These are phyloP conservation scores for Sternarchorhynchus goeldii DNA, from an alignment of 2,797 vertebrate genomes.

Conservation along the genomic window DNA sequence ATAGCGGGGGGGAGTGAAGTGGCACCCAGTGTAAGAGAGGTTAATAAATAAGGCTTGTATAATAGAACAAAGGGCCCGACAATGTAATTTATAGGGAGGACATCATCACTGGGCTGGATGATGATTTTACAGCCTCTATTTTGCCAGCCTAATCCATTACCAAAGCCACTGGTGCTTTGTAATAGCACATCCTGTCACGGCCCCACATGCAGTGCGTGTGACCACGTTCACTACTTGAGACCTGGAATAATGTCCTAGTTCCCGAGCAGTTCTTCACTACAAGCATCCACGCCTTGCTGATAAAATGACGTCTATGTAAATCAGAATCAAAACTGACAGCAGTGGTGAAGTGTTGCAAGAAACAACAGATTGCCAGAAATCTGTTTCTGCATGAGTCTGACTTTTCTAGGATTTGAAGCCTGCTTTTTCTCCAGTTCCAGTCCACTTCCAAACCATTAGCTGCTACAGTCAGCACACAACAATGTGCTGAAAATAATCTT, in stretches of 20 bases:
- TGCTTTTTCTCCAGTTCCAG: neutral
- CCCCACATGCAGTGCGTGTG: neutral
- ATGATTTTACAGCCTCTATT: conserved; percentile 45
- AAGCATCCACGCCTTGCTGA: neutral
- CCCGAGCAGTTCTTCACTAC: conserved; percentile 1
- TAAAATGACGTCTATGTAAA: neutral
- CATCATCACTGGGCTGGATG: conserved; percentile 29
- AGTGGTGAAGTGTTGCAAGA: neutral
- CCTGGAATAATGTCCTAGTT: conserved; percentile 8
- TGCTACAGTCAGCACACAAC: neutral
- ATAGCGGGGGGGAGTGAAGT: conserved; percentile 30
- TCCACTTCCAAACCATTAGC: neutral
- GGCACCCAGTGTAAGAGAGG: conserved; percentile 23
- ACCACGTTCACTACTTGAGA: conserved; percentile 20
- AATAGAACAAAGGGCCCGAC: conserved; percentile 27
- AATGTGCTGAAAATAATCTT: conserved; percentile 9
- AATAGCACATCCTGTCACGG: conserved; percentile 15
- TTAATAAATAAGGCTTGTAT: conserved; percentile 48
- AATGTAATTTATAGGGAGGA: conserved; percentile 37
- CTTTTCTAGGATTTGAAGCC: no score
- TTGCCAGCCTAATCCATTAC: conserved; percentile 39
- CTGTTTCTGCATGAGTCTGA: no score
- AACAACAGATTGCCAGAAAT: neutral
- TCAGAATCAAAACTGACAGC: neutral
- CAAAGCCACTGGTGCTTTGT: conserved; percentile 30